Evolutionary conservation across 2,888 invertebrate genomes (phyloP), one percentile per base, ranked within the genome.

Genomic region (Microplitis deprimator): DNA sequence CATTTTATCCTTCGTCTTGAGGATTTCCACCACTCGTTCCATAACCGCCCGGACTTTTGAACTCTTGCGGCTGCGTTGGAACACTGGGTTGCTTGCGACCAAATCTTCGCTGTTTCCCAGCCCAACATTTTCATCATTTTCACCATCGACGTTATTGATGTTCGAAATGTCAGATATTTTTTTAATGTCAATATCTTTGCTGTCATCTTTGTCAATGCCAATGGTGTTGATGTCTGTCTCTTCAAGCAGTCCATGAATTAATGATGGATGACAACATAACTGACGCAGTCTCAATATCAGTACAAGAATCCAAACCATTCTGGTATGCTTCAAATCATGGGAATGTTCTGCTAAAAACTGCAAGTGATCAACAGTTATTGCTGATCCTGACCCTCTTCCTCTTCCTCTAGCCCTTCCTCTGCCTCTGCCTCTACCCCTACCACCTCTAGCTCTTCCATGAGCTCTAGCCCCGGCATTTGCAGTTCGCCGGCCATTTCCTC

Each of bases 211-310:
- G 13, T 50, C 50, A 59, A 91, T 87, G 20, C 87, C 91, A 81
- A 86, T 90, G 5, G 89, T 82, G 83, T 3, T 83, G 7, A 29
- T 7, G 13, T 90, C 91, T 6, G 87, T 85, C 61, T 86, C 87
- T 82, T 91, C 91, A 83, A 92, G 77, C 92, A 92, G 92, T 77
- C 92, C 88, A 84, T 93, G 92, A 83, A 97, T 95, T n/a, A 98
- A 92, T 0, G 94, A 94, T 40, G 97, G 95, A 91, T 98, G 98
- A 86, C 96, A 96, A 87, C 96, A 96, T 78, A 96, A 94, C 88
- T 99, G 98, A 0, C 98, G 92, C 77, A 98, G 90, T 10, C 98
- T 92, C 75, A 98, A 90, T 13, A 98, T 88, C 1, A 98, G 91
- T 0, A 97, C 95, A 81, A 98, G 90, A 88, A 97, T 95, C 50